These are phyloP conservation scores for Mobula birostris DNA, from an alignment of 2,113 vertebrate species.

Conservation along the genomic window DNA sequence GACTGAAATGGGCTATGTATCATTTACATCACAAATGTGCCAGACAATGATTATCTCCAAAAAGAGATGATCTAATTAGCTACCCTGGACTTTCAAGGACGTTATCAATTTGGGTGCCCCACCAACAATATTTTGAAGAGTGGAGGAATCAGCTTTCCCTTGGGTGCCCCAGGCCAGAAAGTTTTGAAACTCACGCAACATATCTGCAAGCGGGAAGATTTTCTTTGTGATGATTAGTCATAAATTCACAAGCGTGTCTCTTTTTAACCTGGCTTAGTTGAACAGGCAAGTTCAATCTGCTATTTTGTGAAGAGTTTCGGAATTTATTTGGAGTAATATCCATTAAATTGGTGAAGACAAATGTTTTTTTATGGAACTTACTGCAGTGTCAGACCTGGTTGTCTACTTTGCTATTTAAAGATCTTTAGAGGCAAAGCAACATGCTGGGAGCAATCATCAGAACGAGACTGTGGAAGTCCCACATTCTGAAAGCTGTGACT, in stretches of 20 bases:
- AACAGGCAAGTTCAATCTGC: neutral
- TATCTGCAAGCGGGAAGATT: neutral
- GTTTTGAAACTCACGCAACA: neutral
- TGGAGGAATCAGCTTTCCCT: neutral
- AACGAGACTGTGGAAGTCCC: neutral
- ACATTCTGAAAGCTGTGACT: constrained; percentile 12
- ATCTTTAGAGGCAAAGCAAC: neutral
- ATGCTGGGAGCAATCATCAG: neutral
- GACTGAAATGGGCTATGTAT: too few relatives aligned
- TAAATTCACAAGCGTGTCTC: neutral
- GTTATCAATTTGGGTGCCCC: too few relatives aligned
- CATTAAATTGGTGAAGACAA: neutral
- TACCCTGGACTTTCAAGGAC: too few relatives aligned
- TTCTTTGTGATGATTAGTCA: neutral
- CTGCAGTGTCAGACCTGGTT: neutral
- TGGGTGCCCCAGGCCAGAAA: neutral
- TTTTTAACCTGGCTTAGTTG: neutral
- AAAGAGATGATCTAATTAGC: too few relatives aligned
- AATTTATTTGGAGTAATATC: neutral
- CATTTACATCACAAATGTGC: too few relatives aligned
- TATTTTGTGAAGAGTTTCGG: neutral
- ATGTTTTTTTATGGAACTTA: neutral
- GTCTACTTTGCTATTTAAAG: neutral
- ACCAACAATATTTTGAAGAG: too few relatives aligned
- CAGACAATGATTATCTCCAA: too few relatives aligned